Percentiles rank a stretch among this genome's conserved stretches.
phyloP scores from a whole-genome alignment of 2,113 vertebrate species.

The Cettia cetti region DNA sequence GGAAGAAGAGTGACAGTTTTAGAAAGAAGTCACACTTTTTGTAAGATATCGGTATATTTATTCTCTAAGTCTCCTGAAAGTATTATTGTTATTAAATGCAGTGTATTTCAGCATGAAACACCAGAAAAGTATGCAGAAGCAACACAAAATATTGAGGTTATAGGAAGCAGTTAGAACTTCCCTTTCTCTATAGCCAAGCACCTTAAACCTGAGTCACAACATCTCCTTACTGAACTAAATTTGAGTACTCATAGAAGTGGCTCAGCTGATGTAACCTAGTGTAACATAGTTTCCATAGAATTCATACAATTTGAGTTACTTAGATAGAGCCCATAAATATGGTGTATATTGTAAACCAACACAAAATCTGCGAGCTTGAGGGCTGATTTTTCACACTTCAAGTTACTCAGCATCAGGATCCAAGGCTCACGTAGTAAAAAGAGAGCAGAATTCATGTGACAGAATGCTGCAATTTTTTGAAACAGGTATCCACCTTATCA shows the following conservation, averaged over 20 bases:
- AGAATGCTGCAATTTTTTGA: background rate
- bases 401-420: background rate
- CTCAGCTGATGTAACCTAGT: background rate
- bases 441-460: background rate
- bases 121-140: background rate
- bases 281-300: background rate
- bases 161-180: background rate
- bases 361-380: background rate
- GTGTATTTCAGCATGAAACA: background rate
- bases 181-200: background rate
- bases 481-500: background rate
- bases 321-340: background rate
- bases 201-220: background rate
- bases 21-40: background rate
- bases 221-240: background rate
- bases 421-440: background rate
- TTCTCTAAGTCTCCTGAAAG: background rate
- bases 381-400: background rate
- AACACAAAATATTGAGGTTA: background rate
- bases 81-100: background rate
- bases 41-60: background rate
- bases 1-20: background rate
- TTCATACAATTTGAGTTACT: background rate
- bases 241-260: background rate
- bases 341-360: background rate